Evolutionary conservation across 2,113 vertebrate species (phyloP).

Genomic region (Mesitornis unicolor): DNA sequence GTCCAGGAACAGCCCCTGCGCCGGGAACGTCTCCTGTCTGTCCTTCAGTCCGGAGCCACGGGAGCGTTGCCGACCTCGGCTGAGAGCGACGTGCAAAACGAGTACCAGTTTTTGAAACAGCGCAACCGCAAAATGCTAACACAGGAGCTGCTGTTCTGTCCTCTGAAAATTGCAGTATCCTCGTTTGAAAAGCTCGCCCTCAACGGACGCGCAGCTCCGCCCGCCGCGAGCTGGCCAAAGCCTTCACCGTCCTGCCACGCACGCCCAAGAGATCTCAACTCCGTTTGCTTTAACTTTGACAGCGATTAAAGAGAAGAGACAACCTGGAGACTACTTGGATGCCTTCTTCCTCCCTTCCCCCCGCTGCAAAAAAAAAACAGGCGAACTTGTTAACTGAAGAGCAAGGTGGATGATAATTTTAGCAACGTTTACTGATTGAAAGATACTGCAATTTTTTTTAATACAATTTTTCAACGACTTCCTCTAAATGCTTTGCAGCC

Average conservation of each 20-base stretch:
- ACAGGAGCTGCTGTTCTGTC: conserved; percentile 63
- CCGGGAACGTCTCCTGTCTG: not conserved
- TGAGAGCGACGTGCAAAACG: conserved; percentile 75
- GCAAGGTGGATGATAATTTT: conserved; percentile 72
- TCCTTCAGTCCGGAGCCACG: conserved; percentile 40
- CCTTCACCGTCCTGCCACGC: not conserved
- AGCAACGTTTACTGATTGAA: conserved; percentile 79
- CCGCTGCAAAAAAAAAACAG: conserved; percentile 62
- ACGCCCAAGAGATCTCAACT: not conserved
- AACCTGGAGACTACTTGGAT: conserved; percentile 31
- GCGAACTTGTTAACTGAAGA: conserved; percentile 68
- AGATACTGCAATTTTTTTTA: conserved; percentile 86
- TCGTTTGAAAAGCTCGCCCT: conserved; percentile 51
- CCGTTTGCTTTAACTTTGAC: not conserved
- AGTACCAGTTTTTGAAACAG: conserved; percentile 46
- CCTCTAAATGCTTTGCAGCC: conserved; percentile 79
- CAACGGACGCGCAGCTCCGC: conserved; percentile 10
- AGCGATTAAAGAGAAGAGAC: conserved; percentile 34
- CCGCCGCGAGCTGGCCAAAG: conserved; percentile 20
- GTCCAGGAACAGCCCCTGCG: conserved; percentile 40
- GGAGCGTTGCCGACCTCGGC: conserved; percentile 45
- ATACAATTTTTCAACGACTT: conserved; percentile 71
- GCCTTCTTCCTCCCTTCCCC: conserved; percentile 62
- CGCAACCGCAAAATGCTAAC: conserved; percentile 67
- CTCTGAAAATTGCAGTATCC: conserved; percentile 79